Percentiles rank a stretch among this genome's conserved stretches.
Evolutionary conservation across 2,113 vertebrate genomes (phyloP).

Genomic region (Turnix velox): DNA sequence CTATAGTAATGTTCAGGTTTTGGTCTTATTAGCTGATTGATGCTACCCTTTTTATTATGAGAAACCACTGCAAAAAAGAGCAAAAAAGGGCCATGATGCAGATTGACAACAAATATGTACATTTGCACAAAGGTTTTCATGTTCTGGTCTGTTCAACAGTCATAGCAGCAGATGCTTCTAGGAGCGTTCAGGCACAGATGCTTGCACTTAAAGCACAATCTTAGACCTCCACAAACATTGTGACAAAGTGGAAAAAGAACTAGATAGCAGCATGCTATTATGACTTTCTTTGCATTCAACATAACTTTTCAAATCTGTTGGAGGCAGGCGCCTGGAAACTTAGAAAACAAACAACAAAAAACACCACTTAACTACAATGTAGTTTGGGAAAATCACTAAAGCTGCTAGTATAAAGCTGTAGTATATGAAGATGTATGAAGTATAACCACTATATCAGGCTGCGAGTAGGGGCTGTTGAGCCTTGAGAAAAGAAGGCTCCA

Average conservation of each 20-base stretch:
- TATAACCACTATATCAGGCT: background rate
- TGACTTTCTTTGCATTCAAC: background rate
- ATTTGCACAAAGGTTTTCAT: background rate
- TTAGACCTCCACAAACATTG: background rate
- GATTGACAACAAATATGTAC: background rate
- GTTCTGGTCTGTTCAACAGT: background rate
- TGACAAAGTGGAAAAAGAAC: background rate
- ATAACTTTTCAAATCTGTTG: background rate
- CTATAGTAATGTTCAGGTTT: background rate
- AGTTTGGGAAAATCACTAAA: background rate
- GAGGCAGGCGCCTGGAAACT: background rate
- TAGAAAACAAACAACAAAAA: fast-evolving
- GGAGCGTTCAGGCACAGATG: background rate
- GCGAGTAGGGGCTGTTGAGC: too few species aligned
- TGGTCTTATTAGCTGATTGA: background rate
- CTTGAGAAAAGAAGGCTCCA: too few species aligned
- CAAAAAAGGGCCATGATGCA: background rate
- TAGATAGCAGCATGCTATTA: background rate
- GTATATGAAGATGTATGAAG: background rate
- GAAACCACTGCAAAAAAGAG: background rate
- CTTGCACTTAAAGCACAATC: background rate
- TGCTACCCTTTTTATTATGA: background rate
- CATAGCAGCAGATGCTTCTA: background rate
- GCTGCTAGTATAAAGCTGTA: background rate
- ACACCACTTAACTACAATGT: background rate